Evolutionary conservation across 2,797 vertebrate genomes (phyloP), one percentile per base, ranked within the genome.

Genomic region (Alca torda): DNA sequence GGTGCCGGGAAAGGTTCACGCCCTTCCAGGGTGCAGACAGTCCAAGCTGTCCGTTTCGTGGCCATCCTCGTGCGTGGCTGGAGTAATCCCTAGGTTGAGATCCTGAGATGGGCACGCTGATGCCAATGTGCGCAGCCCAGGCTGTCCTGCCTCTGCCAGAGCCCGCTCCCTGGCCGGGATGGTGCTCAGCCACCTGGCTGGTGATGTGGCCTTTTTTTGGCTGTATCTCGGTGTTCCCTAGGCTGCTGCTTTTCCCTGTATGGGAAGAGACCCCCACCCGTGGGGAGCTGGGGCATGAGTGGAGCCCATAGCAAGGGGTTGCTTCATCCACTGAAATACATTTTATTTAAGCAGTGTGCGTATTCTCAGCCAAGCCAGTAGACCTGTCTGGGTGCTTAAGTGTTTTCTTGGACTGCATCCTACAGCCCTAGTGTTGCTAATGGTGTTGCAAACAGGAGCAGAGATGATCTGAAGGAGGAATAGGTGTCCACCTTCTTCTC

Each of bases 121-220:
- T 90, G 61, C 35, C 50, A 26, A 0, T 3, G 6, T n/a, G 9
- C 1, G 9, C 39, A 37, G 18, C 59, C 30, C 1, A 0, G 31
- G 28, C 39, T 82, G 13, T 50, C 16, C 63, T 85, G 28, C 4
- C 31, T 3, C n/a, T 78, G 46, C 33, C 61, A 54, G 57, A 78
- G 79, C 61, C 61, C 30, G 7, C 23, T 92, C 11, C 33, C 24
- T 11, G 7, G 54, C 53, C 0, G 1, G 81, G 60, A 26, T 1
- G 1, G 39, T 26, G 51, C 67, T 79, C n/a, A n/a, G 51, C 53
- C 7, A 0, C 31, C n/a, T 53, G 41, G 4, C 63, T 10, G 13
- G 31, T 7, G 13, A 2, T 10, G 20, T 48, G 50, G 6, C 18
- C n/a, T 45, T 56, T 16, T 64, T 80, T 31, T 50, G 28, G 33